Evolutionary conservation across 2,113 vertebrate genomes (phyloP).

Genomic region (Nycticebus coucang): DNA sequence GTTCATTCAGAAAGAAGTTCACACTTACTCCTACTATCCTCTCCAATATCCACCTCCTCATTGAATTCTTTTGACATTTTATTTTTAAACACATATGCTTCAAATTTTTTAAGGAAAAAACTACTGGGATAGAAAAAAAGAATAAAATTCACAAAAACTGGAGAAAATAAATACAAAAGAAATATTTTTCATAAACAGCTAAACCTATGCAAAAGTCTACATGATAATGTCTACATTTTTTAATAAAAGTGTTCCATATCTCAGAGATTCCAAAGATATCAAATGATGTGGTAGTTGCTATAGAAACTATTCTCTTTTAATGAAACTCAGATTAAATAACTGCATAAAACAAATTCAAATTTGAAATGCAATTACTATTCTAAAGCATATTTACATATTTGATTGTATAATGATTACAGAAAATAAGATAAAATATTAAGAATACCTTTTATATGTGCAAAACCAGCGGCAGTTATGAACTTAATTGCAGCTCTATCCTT

Average conservation of each 20-base stretch:
- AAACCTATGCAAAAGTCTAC: slow-evolving; percentile 59
- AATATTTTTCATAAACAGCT: slow-evolving; percentile 64
- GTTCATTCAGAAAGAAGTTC: slow-evolving; percentile 66
- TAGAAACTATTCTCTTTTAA: slow-evolving; percentile 84
- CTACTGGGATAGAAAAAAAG: slow-evolving; percentile 45
- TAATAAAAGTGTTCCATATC: slow-evolving; percentile 78
- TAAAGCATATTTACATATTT: slow-evolving; percentile 79
- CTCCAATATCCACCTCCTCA: slow-evolving; percentile 63
- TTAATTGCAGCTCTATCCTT: slow-evolving; percentile 69
- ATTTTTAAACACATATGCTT: slow-evolving; percentile 74
- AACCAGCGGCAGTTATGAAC: slow-evolving; percentile 59
- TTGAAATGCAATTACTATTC: slow-evolving; percentile 79
- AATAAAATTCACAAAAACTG: slow-evolving; percentile 44
- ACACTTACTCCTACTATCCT: slow-evolving; percentile 67
- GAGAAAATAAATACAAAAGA: slow-evolving; percentile 66
- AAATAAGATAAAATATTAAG: slow-evolving; percentile 75
- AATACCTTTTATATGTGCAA: slow-evolving; percentile 62
- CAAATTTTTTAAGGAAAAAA: slow-evolving; percentile 57
- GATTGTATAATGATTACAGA: slow-evolving; percentile 68
- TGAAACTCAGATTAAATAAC: slow-evolving; percentile 82
- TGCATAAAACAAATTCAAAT: slow-evolving; percentile 80
- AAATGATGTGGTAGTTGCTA: slow-evolving; percentile 83
- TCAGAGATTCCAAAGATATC: slow-evolving; percentile 80
- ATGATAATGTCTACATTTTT: slow-evolving; percentile 60
- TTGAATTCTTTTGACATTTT: slow-evolving; percentile 75